Conservation (phyloP, 2,888 invertebrate species). For the Pomacea canaliculata region DNA sequence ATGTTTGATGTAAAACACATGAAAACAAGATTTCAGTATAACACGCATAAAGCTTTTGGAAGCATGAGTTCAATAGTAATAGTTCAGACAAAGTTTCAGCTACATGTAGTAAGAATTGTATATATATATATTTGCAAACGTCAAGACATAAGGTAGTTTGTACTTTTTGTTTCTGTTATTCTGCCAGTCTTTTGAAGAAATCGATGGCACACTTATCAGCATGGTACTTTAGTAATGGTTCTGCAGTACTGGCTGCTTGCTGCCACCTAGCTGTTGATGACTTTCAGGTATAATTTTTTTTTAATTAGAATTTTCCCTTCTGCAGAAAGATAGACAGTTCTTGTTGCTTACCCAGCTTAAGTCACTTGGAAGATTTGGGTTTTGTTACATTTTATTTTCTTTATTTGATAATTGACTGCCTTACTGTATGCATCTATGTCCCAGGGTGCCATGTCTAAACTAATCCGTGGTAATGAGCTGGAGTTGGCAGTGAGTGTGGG, state of each 20-base stretch:
- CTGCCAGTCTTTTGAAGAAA: constrained; percentile 39
- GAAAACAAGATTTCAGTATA: no score
- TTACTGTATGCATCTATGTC: background rate
- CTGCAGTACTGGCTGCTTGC: constrained; percentile 69
- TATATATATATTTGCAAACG: no score
- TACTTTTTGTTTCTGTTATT: no score
- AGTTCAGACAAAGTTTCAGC: no score
- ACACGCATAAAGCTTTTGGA: no score
- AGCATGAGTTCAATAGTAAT: no score
- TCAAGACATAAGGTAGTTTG: no score
- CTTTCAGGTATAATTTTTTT: constrained; percentile 44
- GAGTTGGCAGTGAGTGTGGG: constrained; percentile 69
- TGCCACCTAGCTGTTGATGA: constrained; percentile 69
- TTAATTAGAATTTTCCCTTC: no score
- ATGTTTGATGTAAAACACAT: no score
- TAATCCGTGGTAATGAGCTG: constrained; percentile 69
- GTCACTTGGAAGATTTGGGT: background rate
- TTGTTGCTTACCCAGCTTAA: no score
- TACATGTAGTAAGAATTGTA: no score
- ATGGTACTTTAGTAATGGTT: constrained; percentile 65
- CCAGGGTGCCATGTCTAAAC: constrained; percentile 65
- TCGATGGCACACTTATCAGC: constrained; percentile 58
- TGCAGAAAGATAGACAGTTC: background rate
- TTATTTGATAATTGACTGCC: no score
- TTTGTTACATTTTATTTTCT: background rate